phyloP scores from a whole-genome alignment of 1,140 invertebrate genomes.

The Bombus waltoni region DNA sequence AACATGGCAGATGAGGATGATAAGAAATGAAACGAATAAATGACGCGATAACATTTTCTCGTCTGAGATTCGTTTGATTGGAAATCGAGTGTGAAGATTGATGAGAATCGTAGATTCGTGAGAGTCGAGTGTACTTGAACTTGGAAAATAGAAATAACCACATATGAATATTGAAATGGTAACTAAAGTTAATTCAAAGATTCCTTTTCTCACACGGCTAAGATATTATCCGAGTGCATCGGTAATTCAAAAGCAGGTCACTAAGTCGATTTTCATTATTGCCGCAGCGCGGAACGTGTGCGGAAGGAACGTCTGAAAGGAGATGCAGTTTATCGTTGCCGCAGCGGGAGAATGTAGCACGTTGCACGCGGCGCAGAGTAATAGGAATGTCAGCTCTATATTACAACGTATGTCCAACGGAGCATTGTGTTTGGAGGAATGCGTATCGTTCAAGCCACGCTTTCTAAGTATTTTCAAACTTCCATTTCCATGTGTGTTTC shows the following conservation, averaged over 20 bases:
- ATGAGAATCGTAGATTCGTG: too few species aligned
- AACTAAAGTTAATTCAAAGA: neutral
- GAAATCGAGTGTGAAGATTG: too few species aligned
- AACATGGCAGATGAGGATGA: neutral
- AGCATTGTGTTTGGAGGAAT: slow-evolving; percentile 37
- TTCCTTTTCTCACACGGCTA: neutral
- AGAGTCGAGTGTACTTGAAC: too few species aligned
- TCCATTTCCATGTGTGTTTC: slow-evolving; percentile 11
- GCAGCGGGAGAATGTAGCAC: slow-evolving; percentile 40
- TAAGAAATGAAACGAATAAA: neutral
- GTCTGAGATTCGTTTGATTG: too few species aligned
- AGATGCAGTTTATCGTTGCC: slow-evolving; percentile 32
- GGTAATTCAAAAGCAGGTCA: neutral
- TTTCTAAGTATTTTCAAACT: slow-evolving; percentile 40
- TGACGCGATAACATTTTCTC: neutral
- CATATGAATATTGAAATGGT: neutral
- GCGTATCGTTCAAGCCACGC: slow-evolving; percentile 19
- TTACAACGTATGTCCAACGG: slow-evolving; percentile 23
- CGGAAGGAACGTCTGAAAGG: slow-evolving; percentile 37
- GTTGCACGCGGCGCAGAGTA: slow-evolving; percentile 26
- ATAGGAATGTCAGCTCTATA: slow-evolving; percentile 46
- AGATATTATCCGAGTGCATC: too few species aligned
- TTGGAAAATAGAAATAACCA: too few species aligned
- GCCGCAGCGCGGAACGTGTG: neutral
- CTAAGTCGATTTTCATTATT: neutral